Evolutionary conservation across 2,113 vertebrate genomes (phyloP).

Genomic region (Gambusia holbrooki): DNA sequence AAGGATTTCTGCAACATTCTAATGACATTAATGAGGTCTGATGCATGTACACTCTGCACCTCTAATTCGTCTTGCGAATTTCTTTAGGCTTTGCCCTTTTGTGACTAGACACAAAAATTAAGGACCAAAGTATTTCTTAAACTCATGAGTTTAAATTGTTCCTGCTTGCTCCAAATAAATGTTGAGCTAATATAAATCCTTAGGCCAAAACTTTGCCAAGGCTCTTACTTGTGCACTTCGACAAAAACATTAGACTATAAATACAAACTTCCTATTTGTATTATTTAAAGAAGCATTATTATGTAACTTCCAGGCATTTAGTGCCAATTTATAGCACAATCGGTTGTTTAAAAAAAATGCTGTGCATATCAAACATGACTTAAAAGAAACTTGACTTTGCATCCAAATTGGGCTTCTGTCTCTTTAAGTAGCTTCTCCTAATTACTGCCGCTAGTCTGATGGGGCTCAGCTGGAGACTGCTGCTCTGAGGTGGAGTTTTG

Average conservation of each 20-base stretch:
- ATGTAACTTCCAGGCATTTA: too few species aligned
- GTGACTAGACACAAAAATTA: slow-evolving; percentile 15
- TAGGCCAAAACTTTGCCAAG: neutral
- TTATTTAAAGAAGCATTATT: slow-evolving; percentile 15
- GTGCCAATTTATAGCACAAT: too few species aligned
- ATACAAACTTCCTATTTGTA: neutral
- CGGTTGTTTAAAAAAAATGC: too few species aligned
- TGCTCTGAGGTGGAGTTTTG: too few species aligned
- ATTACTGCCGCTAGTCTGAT: too few species aligned
- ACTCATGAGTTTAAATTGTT: neutral
- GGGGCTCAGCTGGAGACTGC: too few species aligned
- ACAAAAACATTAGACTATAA: slow-evolving; percentile 24
- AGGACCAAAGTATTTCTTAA: neutral
- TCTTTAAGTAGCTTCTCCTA: too few species aligned
- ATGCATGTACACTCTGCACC: neutral
- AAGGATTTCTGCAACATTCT: slow-evolving; percentile 2
- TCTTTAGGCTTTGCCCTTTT: slow-evolving; percentile 14
- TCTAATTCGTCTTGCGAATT: slow-evolving; percentile 6
- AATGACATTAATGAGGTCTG: neutral
- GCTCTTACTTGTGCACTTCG: neutral
- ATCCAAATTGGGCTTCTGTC: too few species aligned
- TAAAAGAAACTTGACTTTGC: too few species aligned
- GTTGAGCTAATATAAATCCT: neutral
- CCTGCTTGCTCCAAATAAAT: neutral
- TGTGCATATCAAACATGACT: too few species aligned